Base-by-base conservation (phyloP, 2,113 vertebrate species). In the Bostrychus sinensis region DNA sequence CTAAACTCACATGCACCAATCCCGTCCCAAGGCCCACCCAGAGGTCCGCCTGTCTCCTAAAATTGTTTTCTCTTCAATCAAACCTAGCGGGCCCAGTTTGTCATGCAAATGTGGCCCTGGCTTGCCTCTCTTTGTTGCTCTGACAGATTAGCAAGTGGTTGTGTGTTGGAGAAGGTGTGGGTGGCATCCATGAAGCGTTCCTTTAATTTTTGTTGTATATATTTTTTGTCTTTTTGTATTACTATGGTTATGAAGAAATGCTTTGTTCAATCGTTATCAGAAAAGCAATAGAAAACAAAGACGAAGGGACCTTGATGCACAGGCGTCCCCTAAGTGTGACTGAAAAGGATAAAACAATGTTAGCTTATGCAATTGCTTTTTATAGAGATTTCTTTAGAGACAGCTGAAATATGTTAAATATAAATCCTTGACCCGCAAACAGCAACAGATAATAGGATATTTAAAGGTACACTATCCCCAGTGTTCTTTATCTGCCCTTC, bases 31-130 rank as follows among this genome's bases (percentile, higher is more conserved):
- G 80, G 86, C 80, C 86, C 86, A 88, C 85, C 86, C 84, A 86
- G 82, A 82, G 82, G 80, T 69, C 80, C 78, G 84, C 70, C 72
- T 88, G 84, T 88, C 86, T 85, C 70, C 77, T 82, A 75, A 83
- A 86, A 86, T 75, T 69, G 82, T 88, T 88, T 82, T 87, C 83
- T 88, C 88, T 81, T 85, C 84, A 80, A 83, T 86, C 82, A 88
- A 43, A 86, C 78, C 72, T 78, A 74, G 80, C 54, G 43, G 75
- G 78, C 67, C 82, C 74, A 82, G 88, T 84, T 89, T 88, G 84
- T 88, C 88, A 86, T 89, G 88, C 86, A 85, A 89, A 89, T 88
- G 84, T 22, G 7, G 72, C 82, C 78, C 75, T 73, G 65, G 70
- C 55, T 78, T 85, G 78, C 66, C 70, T 86, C 72, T 72, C 50